Percentiles rank a stretch among this genome's conserved stretches.
phyloP scores from a whole-genome alignment of 2,113 vertebrate species.

The Orientallactaga bullata region DNA sequence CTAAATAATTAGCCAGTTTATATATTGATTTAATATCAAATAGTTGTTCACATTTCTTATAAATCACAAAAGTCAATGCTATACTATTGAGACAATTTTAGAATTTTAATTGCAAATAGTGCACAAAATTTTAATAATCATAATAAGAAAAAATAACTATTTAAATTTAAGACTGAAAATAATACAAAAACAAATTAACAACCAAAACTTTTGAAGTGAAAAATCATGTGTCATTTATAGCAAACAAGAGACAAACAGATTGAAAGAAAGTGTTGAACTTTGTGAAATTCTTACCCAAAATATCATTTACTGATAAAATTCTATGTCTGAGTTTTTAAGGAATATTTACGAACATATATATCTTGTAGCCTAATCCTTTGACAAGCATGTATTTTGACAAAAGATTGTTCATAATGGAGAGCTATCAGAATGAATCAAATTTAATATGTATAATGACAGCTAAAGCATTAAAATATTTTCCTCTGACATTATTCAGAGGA shows the following conservation, averaged over 20 bases:
- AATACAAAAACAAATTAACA: neutral
- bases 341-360: neutral
- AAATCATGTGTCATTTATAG: neutral
- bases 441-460: neutral
- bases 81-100: neutral
- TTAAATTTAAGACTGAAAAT: neutral
- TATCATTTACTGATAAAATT: neutral
- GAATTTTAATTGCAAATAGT: neutral
- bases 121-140: neutral
- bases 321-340: neutral
- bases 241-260: neutral
- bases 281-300: neutral
- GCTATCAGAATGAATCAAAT: neutral
- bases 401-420: neutral
- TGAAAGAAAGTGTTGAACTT: neutral
- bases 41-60: neutral
- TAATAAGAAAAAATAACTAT: neutral
- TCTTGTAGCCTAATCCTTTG: neutral
- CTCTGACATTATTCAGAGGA: neutral
- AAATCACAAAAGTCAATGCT: neutral
- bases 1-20: neutral
- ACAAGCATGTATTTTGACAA: neutral
- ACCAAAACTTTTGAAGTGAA: neutral
- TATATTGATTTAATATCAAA: neutral
- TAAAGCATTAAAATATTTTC: neutral